Base-by-base conservation (phyloP, 2,797 vertebrate genomes). In the Dallia pectoralis region DNA sequence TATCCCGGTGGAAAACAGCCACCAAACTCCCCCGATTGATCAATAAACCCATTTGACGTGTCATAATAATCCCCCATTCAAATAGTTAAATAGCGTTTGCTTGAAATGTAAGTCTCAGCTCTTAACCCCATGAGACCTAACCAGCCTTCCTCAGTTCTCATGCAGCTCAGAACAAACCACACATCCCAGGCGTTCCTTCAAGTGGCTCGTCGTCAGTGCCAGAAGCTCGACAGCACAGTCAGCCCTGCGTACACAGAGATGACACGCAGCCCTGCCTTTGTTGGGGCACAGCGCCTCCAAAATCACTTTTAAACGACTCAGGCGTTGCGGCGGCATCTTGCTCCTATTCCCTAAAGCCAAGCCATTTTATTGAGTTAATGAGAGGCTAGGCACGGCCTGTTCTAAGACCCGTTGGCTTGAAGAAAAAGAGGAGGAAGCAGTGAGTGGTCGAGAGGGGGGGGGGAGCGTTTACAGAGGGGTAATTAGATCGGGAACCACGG, bases 241-340 rank as follows among this genome's bases (percentile, higher is more conserved):
- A 32, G n/a, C 29, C 61, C 29, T 4, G 19, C 11, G 40, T 44
- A 29, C 25, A 63, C 30, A 63, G 25, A 29, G 40, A 36, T 51
- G 56, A 44, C 40, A 44, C 40, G 40, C 40, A 44, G 11, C 48
- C 69, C 47, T 51, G 18, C 73, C 36, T 49, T 40, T 32, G n/a
- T 75, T 75, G 51, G 40, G 36, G 65, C 62, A 47, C 33, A 27
- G 65, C 33, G 36, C 70, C 78, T 82, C 78, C 72, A 77, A 81
- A 44, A 44, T 44, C 40, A 44, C 79, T 78, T 73, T 65, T 77
- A 82, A 84, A 83, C 72, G 67, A 67, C 77, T 81, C 68, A 63
- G 71, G 81, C 77, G 72, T 90, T 84, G 86, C 74, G 77, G 40
- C 56, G 65, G 74, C 81, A 80, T 84, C 81, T 85, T 85, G 84